Percentiles rank a stretch among this genome's conserved stretches.
phyloP scores from a whole-genome alignment of 2,113 vertebrate species.

The Diadophis punctatus region DNA sequence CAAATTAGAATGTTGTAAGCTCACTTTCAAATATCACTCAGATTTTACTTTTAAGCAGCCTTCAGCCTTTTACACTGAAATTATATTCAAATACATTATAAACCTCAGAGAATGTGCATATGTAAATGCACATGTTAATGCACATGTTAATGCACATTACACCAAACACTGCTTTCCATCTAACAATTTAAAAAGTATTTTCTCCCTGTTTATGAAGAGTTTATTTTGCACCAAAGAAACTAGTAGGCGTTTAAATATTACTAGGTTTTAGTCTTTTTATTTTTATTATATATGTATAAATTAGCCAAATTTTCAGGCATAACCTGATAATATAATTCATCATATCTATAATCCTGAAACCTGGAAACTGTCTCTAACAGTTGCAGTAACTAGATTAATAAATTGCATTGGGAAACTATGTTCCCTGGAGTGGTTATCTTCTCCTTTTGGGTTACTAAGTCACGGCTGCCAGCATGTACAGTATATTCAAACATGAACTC shows the following conservation, averaged over 20 bases:
- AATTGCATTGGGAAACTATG: slow-evolving; percentile 58
- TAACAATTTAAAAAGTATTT: neutral
- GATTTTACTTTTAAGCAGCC: slow-evolving; percentile 13
- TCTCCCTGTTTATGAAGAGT: neutral
- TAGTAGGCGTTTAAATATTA: neutral
- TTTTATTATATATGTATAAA: neutral
- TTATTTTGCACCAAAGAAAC: neutral
- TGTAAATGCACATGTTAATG: neutral
- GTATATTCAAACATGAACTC: slow-evolving; percentile 34
- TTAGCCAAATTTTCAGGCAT: slow-evolving; percentile 21
- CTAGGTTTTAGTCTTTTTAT: neutral
- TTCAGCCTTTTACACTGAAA: slow-evolving; percentile 3
- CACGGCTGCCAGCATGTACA: slow-evolving; percentile 22
- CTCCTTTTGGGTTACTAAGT: slow-evolving; percentile 44
- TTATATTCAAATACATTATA: slow-evolving; percentile 9
- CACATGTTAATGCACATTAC: neutral
- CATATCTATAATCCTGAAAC: slow-evolving; percentile 36
- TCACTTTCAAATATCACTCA: slow-evolving; percentile 10
- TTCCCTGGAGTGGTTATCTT: slow-evolving; percentile 33
- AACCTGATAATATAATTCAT: slow-evolving; percentile 23
- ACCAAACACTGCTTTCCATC: neutral
- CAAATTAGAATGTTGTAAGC: neutral
- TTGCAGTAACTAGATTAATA: slow-evolving; percentile 50
- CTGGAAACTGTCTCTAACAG: slow-evolving; percentile 57
- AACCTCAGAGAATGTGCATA: slow-evolving; percentile 5